Evolutionary conservation across 2,797 vertebrate species (phyloP), one percentile per base, ranked within the genome.

Genomic region (Hydrolagus colliei): DNA sequence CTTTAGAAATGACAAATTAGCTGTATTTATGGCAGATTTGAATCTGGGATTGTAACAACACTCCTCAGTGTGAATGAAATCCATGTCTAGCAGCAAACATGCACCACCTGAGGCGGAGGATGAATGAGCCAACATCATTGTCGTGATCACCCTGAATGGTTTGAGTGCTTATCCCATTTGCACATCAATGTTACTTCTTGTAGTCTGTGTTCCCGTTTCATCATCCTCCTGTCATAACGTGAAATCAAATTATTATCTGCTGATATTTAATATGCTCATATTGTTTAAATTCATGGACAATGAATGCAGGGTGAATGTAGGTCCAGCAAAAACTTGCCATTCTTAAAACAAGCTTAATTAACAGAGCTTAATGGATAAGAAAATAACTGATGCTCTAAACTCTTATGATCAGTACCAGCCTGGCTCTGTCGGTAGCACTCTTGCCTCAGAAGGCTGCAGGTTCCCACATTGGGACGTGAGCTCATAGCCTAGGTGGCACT

Each of bases 191-290:
- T 79, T 63, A 62, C 61, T 62, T 77, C 75, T 79, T 63, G n/a
- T 79, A 14, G 22, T 22, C 77, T 65, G 77, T n/a, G 77, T 63
- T 79, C 77, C n/a, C 61, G 13, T 79, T 27, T 68, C 63, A 82
- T 82, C 41, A 41, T 18, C 4, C 41, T 35, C 65, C 79, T 82
- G 65, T 82, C 22, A 68, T 82, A 82, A 82, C 79, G 16, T 68
- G 63, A 16, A 82, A 68, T 82, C 79, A 82, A 82, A 68, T 82
- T 82, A 82, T 82, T 82, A 82, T 62, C 63, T n/a, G 68, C 62
- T 65, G 67, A 68, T 67, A 82, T 65, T 41, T 22, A 82, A 63
- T 27, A 27, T 41, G 20, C 13, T 22, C 20, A 68, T 35, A 27
- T 68, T 82, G 16, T 9, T 68, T 82, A 68, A 35, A 82, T 32